A percentile compares a stretch with the other conserved stretches of the same genome.
Conservation (phyloP, 2,888 invertebrate genomes). For the Galeruca laticollis region DNA sequence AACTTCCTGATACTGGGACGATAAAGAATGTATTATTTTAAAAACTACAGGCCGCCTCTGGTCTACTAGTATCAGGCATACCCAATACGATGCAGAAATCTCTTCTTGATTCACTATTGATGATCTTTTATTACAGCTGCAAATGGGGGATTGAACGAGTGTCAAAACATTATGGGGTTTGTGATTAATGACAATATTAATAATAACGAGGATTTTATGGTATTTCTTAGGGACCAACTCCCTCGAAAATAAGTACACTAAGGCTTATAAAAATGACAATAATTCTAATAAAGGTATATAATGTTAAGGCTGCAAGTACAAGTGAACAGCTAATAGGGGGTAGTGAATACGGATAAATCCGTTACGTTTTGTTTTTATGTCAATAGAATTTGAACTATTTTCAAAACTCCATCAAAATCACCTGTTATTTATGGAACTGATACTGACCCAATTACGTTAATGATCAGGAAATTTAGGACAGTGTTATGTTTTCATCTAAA, state of each 20-base stretch:
- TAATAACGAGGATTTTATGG: slow-evolving; percentile 37
- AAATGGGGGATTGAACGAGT: slow-evolving; percentile 58
- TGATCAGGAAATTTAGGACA: no score
- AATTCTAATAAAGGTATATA: not conserved
- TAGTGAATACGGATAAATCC: no score
- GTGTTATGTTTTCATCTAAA: no score
- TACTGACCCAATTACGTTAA: no score
- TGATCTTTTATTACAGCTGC: slow-evolving; percentile 57
- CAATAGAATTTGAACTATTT: no score
- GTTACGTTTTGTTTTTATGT: no score
- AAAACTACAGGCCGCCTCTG: not conserved
- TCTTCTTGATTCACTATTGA: slow-evolving; percentile 52
- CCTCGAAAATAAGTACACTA: not conserved
- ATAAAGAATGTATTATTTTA: no score
- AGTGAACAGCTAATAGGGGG: no score
- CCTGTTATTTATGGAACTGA: no score
- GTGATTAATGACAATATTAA: slow-evolving; percentile 44
- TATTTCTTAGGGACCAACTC: not conserved
- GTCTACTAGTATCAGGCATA: slow-evolving; percentile 17
- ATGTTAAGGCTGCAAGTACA: not conserved
- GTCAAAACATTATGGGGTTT: slow-evolving; percentile 58
- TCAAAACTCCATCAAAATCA: no score
- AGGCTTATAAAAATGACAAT: not conserved
- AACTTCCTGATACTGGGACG: no score
- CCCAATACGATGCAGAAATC: slow-evolving; percentile 46